Evolutionary conservation across 2,113 vertebrate species (phyloP), one percentile per base, ranked within the genome.

Genomic region (Sceloporus undulatus): DNA sequence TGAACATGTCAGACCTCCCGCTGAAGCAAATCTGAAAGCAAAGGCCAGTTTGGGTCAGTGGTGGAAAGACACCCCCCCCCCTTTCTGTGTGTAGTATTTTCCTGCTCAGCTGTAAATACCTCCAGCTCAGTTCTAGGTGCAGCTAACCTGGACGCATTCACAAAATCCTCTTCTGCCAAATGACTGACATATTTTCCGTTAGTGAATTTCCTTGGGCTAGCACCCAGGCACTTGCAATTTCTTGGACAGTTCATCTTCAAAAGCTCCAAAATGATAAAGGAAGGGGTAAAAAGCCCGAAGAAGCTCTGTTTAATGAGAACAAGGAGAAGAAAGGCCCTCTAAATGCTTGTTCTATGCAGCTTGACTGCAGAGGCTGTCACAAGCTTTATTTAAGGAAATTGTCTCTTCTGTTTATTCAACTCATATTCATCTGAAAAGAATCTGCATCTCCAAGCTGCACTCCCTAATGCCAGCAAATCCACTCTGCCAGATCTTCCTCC

Each of bases 401-500:
- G 52, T 84, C 85, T 56, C 18, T 59, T 92, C 80, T 92, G 73
- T 89, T 93, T 91, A 77, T 79, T 87, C 79, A 74, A 80, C 77
- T 87, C 76, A 79, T 87, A 93, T 90, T 90, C 76, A 88, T 93
- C 78, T 77, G 76, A 80, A 90, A 87, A 82, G 89, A 83, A 83
- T 85, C 52, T 62, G 80, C 0, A 71, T 21, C 76, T 54, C 59
- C 76, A 65, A 85, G 74, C 42, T 71, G 79, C 59, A 25, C 23
- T 90, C 29, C 56, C 73, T 82, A 59, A 59, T 23, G 84, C 91
- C 82, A 77, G 83, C 8, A 85, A 71, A 82, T 85, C 83, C n/a
- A 27, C 82, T 86, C 85, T 1, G 40, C 82, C 71, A 91, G 93
- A 91, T 81, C 16, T 52, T 75, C 93, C 80, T 42, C 81, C 85